These are phyloP conservation scores for Spodoptera exigua DNA, from an alignment of 2,888 invertebrate genomes.

Conservation along the genomic window DNA sequence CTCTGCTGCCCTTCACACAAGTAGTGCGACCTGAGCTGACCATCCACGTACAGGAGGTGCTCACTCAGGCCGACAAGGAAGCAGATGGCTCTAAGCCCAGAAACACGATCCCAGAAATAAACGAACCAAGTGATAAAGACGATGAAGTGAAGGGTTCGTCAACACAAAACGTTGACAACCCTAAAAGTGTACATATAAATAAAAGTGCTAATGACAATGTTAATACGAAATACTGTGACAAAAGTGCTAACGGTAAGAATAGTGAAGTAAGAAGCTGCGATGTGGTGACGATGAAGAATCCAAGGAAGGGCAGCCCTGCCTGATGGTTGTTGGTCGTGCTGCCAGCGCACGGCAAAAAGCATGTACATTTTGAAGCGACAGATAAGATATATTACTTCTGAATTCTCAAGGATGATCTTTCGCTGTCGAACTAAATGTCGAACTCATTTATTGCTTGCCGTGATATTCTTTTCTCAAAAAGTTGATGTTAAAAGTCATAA, in stretches of 20 bases:
- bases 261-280: constrained; percentile 53
- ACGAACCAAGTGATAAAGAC: constrained; percentile 72
- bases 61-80: constrained; percentile 77
- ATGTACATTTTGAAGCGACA: constrained; percentile 84
- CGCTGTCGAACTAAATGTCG: constrained; percentile 51
- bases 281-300: constrained; percentile 60
- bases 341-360: constrained; percentile 80
- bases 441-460: constrained; percentile 19
- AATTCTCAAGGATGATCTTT: constrained; percentile 46
- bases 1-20: constrained; percentile 84
- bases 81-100: constrained; percentile 63
- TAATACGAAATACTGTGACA: constrained; percentile 39
- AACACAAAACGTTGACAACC: constrained; percentile 30
- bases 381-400: constrained; percentile 84
- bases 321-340: constrained; percentile 86
- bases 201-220: constrained; percentile 36
- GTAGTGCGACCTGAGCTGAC: constrained; percentile 84
- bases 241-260: constrained; percentile 50
- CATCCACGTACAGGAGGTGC: constrained; percentile 83
- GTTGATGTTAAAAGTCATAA: not conserved
- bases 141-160: constrained; percentile 55
- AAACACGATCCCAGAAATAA: constrained; percentile 77
- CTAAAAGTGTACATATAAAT: constrained; percentile 35
- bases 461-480: constrained; percentile 2
- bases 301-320: constrained; percentile 66